Base-by-base conservation (phyloP, 2,888 invertebrate genomes). In the Cecidostiba fungosa region DNA sequence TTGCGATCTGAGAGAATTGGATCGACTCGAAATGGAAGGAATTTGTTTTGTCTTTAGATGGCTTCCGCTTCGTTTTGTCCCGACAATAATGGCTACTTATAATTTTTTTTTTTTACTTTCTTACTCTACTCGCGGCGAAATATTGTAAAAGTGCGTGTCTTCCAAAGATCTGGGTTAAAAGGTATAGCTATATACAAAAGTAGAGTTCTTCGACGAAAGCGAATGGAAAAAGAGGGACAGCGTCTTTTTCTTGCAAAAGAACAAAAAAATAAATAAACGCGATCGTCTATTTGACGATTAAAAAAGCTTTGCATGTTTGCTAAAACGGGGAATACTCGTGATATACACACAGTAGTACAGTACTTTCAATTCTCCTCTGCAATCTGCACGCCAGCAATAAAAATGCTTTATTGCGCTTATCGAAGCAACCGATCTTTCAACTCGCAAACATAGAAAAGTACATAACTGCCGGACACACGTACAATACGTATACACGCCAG, bases 31-130 rank as follows among this genome's bases (percentile, higher is more conserved):
- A 62, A 62, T 10, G n/a, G 26, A 23, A 62, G 12, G 62, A 14
- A 62, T 62, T 62, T 26, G 66, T 66, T 66, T 66, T 66, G 66
- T 29, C 29, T 26, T n/a, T n/a, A n/a, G n/a, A n/a, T 23, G 66
- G 29, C 66, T 66, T 66, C 66, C 62, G 62, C 62, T 62, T 14
- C 12, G 26, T 26, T 19, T 26, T 62, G 23, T 26, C 26, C 26
- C 62, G 62, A 2, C 8, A 50, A 50, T 62, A 62, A 62, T n/a
- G 54, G 1, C 54, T 6, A 3, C n/a, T n/a, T n/a, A n/a, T n/a
- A n/a, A n/a, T n/a, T n/a, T n/a, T 19, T n/a, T 5, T 6, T 4
- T 54, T 19, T 39, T 39, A 39, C 62, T n/a, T 26, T 62, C 26
- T 26, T 26, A 8, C 26, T 62, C 3, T 3, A n/a, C n/a, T 6